A percentile compares a stretch with the other conserved stretches of the same genome.
phyloP scores from a whole-genome alignment of 2,797 vertebrate genomes.

The Amniataba percoides region DNA sequence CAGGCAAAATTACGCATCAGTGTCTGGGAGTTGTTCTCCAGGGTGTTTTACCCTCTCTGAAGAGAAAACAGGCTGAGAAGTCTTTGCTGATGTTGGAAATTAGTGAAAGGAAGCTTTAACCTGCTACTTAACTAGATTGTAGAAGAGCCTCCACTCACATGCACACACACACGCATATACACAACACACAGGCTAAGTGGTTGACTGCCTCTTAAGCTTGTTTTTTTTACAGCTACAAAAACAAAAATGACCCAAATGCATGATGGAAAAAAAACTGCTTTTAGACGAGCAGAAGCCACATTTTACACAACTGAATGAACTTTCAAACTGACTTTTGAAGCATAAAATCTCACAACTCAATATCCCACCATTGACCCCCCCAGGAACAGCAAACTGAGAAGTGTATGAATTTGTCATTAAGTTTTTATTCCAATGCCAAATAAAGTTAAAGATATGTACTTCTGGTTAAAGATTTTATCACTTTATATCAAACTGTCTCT shows the following conservation, averaged over 20 bases:
- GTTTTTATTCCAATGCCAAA: slow-evolving; percentile 28
- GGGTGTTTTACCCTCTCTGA: slow-evolving; percentile 61
- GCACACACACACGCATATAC: slow-evolving; percentile 28
- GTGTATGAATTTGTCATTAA: background rate
- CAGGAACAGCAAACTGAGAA: slow-evolving; percentile 1
- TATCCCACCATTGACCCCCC: background rate
- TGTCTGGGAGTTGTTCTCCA: slow-evolving; percentile 63
- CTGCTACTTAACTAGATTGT: slow-evolving; percentile 41
- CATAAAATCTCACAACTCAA: background rate
- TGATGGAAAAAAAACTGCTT: slow-evolving; percentile 26
- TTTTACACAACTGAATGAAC: slow-evolving; percentile 36
- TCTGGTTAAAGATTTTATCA: background rate
- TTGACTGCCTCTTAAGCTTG: slow-evolving; percentile 22
- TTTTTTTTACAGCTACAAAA: slow-evolving; percentile 32
- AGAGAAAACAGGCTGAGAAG: slow-evolving; percentile 62
- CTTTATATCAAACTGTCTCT: background rate
- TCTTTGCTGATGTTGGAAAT: slow-evolving; percentile 60
- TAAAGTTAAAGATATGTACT: background rate
- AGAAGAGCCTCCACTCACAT: slow-evolving; percentile 26
- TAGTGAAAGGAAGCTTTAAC: slow-evolving; percentile 48
- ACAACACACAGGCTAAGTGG: slow-evolving; percentile 10
- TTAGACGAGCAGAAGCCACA: slow-evolving; percentile 11
- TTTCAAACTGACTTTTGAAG: slow-evolving; percentile 19
- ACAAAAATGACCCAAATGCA: slow-evolving; percentile 40
- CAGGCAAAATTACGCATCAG: slow-evolving; percentile 51